phyloP scores from a whole-genome alignment of 2,888 invertebrate species.

The Graphium colonna region DNA sequence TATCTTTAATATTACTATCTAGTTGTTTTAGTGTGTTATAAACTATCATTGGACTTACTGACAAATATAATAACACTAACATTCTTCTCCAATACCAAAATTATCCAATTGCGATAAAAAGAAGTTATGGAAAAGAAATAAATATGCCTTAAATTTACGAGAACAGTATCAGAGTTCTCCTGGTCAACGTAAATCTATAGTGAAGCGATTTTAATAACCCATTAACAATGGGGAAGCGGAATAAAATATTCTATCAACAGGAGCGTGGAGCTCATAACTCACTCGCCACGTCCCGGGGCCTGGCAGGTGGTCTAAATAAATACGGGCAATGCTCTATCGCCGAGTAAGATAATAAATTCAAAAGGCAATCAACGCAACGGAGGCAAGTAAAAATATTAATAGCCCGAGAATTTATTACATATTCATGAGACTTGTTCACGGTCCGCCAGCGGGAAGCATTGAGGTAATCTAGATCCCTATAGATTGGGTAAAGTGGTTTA shows the following conservation, averaged over 20 bases:
- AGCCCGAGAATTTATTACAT: slow-evolving; percentile 75
- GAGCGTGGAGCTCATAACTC: slow-evolving; percentile 71
- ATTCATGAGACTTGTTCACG: slow-evolving; percentile 63
- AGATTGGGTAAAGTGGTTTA: slow-evolving; percentile 43
- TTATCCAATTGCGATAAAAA: too few relatives aligned
- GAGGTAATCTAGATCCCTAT: slow-evolving; percentile 52
- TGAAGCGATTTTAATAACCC: slow-evolving; percentile 45
- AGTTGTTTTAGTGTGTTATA: too few relatives aligned
- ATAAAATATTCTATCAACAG: slow-evolving; percentile 78
- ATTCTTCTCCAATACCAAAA: too few relatives aligned
- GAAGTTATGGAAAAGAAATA: too few relatives aligned
- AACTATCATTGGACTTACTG: too few relatives aligned
- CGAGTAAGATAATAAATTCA: slow-evolving; percentile 77
- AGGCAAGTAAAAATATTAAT: slow-evolving; percentile 78
- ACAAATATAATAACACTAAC: too few relatives aligned
- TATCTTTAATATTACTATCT: too few relatives aligned
- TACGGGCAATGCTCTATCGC: slow-evolving; percentile 73
- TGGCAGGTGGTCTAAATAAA: slow-evolving; percentile 79
- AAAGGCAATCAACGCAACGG: slow-evolving; percentile 78
- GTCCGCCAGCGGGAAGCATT: slow-evolving; percentile 32
- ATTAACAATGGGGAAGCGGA: slow-evolving; percentile 54
- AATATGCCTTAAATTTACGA: background rate
- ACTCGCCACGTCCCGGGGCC: slow-evolving; percentile 60
- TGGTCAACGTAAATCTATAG: slow-evolving; percentile 23
- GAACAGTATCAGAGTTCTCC: background rate